Conservation (phyloP, 1,140 invertebrate species). For the Streblospio benedicti region DNA sequence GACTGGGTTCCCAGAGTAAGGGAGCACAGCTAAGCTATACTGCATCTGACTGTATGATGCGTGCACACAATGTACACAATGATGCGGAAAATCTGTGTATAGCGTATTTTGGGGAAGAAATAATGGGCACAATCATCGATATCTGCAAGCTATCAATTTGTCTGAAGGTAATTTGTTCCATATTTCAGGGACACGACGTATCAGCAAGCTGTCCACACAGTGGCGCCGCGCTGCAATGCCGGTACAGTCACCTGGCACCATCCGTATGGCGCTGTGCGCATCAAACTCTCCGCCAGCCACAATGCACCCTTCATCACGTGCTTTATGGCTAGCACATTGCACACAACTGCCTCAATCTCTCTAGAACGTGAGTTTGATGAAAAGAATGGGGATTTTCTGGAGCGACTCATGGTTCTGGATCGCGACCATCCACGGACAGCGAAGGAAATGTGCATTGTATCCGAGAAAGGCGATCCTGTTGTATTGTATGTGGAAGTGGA, state of each 20-base stretch:
- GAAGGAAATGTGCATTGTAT: slow-evolving; percentile 36
- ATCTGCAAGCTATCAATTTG: too few relatives aligned
- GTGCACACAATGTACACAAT: too few relatives aligned
- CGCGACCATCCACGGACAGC: slow-evolving; percentile 51
- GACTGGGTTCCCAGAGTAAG: too few relatives aligned
- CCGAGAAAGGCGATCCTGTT: background rate
- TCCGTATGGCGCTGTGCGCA: slow-evolving; percentile 62
- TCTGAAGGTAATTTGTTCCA: background rate
- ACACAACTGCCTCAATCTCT: slow-evolving; percentile 57
- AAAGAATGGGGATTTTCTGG: slow-evolving; percentile 42
- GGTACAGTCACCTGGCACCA: slow-evolving; percentile 65
- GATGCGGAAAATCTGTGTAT: too few relatives aligned
- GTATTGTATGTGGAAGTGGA: background rate
- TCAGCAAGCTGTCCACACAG: slow-evolving; percentile 61
- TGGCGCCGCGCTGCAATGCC: slow-evolving; percentile 65
- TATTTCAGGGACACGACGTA: slow-evolving; percentile 3
- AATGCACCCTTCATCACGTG: slow-evolving; percentile 57
- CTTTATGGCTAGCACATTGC: slow-evolving; percentile 22
- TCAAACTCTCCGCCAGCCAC: slow-evolving; percentile 47
- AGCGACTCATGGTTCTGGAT: slow-evolving; percentile 56
- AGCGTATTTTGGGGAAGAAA: too few relatives aligned
- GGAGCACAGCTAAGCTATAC: too few relatives aligned
- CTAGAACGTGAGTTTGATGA: slow-evolving; percentile 60
- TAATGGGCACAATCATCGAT: too few relatives aligned
- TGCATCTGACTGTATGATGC: too few relatives aligned